A percentile compares a stretch with the other conserved stretches of the same genome.
Conservation (phyloP, 2,113 vertebrate genomes). For the Dicerorhinus sumatrensis region DNA sequence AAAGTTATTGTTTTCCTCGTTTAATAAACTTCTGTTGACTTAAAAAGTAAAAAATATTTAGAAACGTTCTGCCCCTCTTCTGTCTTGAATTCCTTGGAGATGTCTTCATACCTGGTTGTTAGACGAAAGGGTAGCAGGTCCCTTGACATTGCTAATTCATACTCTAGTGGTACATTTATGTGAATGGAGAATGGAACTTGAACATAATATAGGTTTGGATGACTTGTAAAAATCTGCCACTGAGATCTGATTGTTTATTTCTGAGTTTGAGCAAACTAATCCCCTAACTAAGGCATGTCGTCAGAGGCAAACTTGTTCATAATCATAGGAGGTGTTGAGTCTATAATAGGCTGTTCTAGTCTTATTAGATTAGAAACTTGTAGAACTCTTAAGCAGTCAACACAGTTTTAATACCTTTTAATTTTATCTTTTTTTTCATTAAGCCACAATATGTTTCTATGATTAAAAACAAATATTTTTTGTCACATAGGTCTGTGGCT, state of each 20-base stretch:
- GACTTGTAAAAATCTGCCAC: background rate
- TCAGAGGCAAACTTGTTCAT: background rate
- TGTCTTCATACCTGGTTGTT: background rate
- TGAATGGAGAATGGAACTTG: background rate
- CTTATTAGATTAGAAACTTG: background rate
- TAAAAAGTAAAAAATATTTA: background rate
- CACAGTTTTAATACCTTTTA: background rate
- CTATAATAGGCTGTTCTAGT: background rate
- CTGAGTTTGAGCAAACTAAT: background rate
- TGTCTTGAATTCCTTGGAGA: background rate
- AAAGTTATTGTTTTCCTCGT: background rate
- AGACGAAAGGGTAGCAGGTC: background rate
- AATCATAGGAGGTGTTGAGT: rapidly evolving
- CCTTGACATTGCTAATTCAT: too few relatives aligned
- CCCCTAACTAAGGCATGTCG: background rate
- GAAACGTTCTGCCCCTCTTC: background rate
- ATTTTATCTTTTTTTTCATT: background rate
- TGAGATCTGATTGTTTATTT: background rate
- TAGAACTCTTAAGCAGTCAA: background rate
- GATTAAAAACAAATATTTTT: background rate
- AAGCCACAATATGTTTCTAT: background rate
- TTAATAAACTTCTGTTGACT: background rate
- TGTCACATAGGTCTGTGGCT: background rate
- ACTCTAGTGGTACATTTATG: background rate
- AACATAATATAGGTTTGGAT: background rate